Base-by-base conservation (phyloP, 2,113 vertebrate species). In the Smithornis capensis region DNA sequence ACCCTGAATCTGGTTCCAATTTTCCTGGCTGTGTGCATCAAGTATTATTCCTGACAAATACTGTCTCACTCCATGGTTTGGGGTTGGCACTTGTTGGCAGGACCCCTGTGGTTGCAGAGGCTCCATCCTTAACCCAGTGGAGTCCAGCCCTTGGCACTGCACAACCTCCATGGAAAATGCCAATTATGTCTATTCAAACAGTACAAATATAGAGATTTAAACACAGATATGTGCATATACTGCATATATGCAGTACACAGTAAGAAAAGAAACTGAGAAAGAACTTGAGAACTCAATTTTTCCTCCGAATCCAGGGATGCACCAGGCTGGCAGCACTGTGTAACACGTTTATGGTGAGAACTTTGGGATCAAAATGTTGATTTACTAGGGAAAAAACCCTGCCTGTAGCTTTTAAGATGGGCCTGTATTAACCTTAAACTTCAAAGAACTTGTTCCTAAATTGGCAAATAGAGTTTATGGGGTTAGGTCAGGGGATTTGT, bases 1-100 rank as follows among this genome's bases (percentile, higher is more conserved):
- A 75, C 60, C 62, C 60, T 42, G 56, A 63, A 40, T 57, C 80
- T 92, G 93, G 33, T 87, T 95, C 71, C 44, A 59, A 13, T 95
- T 94, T 78, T 81, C 47, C 73, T 82, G 64, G 67, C 80, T 47
- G 33, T 10, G 38, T 91, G 69, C 63, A 67, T 67, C 18, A 29
- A 73, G 56, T 19, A 5, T 78, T 95, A 70, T 63, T 92, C 47
- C 73, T 6, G 11, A 75, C 42, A 77, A 74, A 75, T 63, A 82
- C 28, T 63, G 47, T 67, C 19, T 50, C 28, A 50, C 59, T 62
- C 12, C 27, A 42, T 6, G 52, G 31, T 59, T 65, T 63, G 59
- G 68, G 42, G 22, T 74, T 38, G 60, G 68, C 29, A 4, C 82
- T 65, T 82, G 78, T 44, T 49, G n/a, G 90, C 38, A 35, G 47